Percentiles rank a stretch among this genome's conserved stretches.
Conservation (phyloP, 2,888 invertebrate genomes). For the Drosophila subquinaria region DNA sequence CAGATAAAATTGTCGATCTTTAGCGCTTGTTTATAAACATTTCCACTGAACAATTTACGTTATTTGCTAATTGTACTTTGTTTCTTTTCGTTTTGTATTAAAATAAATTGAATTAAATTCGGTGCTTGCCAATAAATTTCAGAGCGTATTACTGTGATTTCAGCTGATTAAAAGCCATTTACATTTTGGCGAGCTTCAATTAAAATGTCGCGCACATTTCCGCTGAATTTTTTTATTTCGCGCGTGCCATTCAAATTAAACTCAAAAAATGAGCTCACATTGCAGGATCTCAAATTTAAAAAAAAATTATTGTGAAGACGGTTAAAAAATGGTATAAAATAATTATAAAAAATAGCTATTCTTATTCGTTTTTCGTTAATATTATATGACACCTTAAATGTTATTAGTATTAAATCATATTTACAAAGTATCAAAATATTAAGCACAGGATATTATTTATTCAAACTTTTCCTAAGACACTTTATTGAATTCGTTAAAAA, state of each 20-base stretch:
- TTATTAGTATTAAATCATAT: background rate
- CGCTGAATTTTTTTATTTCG: slow-evolving; percentile 63
- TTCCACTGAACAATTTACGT: slow-evolving; percentile 5
- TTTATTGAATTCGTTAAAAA: background rate
- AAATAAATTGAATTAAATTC: slow-evolving; percentile 16
- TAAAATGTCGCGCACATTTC: slow-evolving; percentile 84
- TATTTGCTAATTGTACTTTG: slow-evolving; percentile 15
- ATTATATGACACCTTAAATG: no score
- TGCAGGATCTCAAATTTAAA: background rate
- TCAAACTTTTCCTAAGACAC: background rate
- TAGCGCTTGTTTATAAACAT: slow-evolving; percentile 46
- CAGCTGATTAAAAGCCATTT: slow-evolving; percentile 68
- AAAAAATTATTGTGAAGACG: no score
- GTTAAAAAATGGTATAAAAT: no score
- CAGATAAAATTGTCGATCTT: slow-evolving; percentile 18
- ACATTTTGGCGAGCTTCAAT: slow-evolving; percentile 77
- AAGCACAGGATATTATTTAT: background rate
- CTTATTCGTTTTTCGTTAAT: no score
- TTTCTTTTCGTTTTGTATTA: background rate
- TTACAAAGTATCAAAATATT: background rate
- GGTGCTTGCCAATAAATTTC: slow-evolving; percentile 36
- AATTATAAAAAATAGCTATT: no score
- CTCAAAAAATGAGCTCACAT: slow-evolving; percentile 31
- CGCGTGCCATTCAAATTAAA: slow-evolving; percentile 63
- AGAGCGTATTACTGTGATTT: slow-evolving; percentile 43